Conservation (phyloP, 1,140 invertebrate species). For the Camponotus vicinus region DNA sequence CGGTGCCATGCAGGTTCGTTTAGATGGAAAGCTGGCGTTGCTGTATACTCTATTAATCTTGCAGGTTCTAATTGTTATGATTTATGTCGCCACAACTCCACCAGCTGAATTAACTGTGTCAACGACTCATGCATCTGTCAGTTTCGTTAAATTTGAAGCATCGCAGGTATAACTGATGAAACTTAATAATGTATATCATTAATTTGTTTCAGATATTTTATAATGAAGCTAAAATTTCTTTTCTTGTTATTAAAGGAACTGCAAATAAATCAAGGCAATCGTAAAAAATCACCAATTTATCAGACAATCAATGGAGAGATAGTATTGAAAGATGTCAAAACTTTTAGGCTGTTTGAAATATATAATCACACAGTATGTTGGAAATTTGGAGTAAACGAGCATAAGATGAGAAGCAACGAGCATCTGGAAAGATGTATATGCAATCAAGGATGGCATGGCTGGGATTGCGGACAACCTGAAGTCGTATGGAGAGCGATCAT, state of each 20-base stretch:
- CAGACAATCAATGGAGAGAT: constrained; percentile 81
- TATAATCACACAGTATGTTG: constrained; percentile 87
- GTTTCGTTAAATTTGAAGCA: constrained; percentile 80
- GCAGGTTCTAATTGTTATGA: constrained; percentile 84
- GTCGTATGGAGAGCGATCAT: constrained; percentile 89
- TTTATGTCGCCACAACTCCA: constrained; percentile 84
- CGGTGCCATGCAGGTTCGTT: constrained; percentile 82
- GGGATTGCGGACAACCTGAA: constrained; percentile 89
- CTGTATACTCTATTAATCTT: constrained; percentile 83
- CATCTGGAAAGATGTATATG: constrained; percentile 86
- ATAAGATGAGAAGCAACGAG: constrained; percentile 79
- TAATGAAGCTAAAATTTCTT: neutral
- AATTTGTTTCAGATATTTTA: neutral
- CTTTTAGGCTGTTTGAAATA: constrained; percentile 82
- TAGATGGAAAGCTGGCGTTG: constrained; percentile 83
- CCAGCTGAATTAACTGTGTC: constrained; percentile 76
- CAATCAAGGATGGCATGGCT: constrained; percentile 88
- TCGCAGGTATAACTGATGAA: constrained; percentile 73
- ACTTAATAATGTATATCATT: neutral
- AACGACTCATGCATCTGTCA: constrained; percentile 79
- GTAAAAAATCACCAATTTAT: constrained; percentile 75
- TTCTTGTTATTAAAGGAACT: constrained; percentile 59
- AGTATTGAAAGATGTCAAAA: constrained; percentile 81
- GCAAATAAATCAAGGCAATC: constrained; percentile 60
- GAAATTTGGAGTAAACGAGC: constrained; percentile 86